Conservation (phyloP, 2,113 vertebrate species). For the Macquaria ambigua region DNA sequence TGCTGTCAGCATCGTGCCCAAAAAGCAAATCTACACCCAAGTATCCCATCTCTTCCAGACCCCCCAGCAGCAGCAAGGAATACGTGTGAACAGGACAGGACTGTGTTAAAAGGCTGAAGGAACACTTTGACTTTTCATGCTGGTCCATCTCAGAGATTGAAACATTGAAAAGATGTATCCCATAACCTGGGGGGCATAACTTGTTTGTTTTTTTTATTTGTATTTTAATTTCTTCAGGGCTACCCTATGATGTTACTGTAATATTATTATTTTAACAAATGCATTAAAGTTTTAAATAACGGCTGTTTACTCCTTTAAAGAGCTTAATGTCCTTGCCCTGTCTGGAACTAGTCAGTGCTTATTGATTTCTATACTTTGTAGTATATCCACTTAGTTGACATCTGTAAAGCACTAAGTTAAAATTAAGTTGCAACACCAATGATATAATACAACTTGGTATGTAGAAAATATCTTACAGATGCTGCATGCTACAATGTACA, state of each 20-base stretch:
- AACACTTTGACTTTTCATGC: conserved; percentile 48
- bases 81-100: conserved; percentile 83
- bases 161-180: conserved; percentile 18
- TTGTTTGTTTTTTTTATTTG: conserved; percentile 10
- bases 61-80: conserved; percentile 86
- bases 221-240: conserved; percentile 45
- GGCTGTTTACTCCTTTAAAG: conserved; percentile 51
- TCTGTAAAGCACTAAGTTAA: conserved; percentile 29
- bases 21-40: conserved; percentile 63
- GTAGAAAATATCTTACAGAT: not conserved
- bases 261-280: conserved; percentile 53
- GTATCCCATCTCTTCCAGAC: conserved; percentile 82
- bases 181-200: too few species aligned
- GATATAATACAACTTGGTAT: not conserved
- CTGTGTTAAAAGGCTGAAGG: conserved; percentile 33
- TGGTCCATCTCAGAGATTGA: conserved; percentile 31
- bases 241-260: conserved; percentile 58
- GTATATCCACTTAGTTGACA: conserved; percentile 3
- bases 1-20: conserved; percentile 89
- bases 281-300: conserved; percentile 41
- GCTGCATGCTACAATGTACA: not conserved
- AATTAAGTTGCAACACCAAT: not conserved
- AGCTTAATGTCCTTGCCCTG: not conserved
- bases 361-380: not conserved
- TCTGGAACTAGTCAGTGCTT: conserved; percentile 23